These are phyloP conservation scores for Xenopus tropicalis DNA, from an alignment of 2,113 vertebrate species.

Conservation along the genomic window UCB_Xtro_10.0 CM004447.2:112990001-112990500, in stretches of 20 bases:
- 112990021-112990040: too few relatives aligned
- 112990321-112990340: conserved; percentile 52
- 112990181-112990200: conserved; percentile 53
- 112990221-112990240: conserved; percentile 49
- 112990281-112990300: conserved; percentile 45
- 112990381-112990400: too few relatives aligned
- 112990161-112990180: conserved; percentile 25
- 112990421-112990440: too few relatives aligned
- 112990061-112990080: too few relatives aligned
- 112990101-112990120: too few relatives aligned
- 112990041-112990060: too few relatives aligned
- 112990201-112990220: conserved; percentile 51
- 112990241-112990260: conserved; percentile 42
- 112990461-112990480: too few relatives aligned
- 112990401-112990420: too few relatives aligned
- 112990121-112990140: conserved; percentile 17
- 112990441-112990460: too few relatives aligned
- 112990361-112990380: not conserved
- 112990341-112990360: conserved; percentile 40
- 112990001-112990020: too few relatives aligned
- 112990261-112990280: conserved; percentile 45
- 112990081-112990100: too few relatives aligned
- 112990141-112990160: conserved; percentile 51
- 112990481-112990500: too few relatives aligned
- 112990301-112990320: conserved; percentile 46